Conservation (phyloP, 2,888 invertebrate genomes). For the Lomographa bimaculata region DNA sequence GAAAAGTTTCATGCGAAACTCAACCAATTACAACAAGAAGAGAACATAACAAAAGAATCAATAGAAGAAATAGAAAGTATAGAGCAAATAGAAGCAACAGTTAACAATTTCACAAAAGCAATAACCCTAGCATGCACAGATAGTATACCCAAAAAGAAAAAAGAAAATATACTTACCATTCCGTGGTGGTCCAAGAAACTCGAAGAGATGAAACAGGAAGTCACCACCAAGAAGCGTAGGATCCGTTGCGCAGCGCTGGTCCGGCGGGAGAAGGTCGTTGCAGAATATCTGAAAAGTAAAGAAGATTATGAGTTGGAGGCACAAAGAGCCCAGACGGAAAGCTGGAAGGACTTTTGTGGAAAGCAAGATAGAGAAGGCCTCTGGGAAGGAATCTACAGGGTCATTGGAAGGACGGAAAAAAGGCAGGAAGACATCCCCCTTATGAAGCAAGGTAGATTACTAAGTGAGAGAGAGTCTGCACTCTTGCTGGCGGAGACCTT, state of each 20-base stretch:
- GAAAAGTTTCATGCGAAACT: conserved; percentile 11
- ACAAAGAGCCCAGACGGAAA: conserved; percentile 2
- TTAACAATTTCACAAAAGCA: neutral
- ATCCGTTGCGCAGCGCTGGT: conserved; percentile 10
- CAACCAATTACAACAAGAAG: too few relatives aligned
- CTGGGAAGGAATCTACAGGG: too few relatives aligned
- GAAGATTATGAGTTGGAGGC: conserved; percentile 4
- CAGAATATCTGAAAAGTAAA: conserved; percentile 12
- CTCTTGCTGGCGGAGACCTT: conserved; percentile 8
- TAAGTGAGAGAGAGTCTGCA: conserved; percentile 15
- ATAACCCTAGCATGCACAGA: neutral
- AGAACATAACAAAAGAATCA: too few relatives aligned
- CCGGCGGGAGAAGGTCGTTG: conserved; percentile 4
- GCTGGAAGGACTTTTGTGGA: conserved; percentile 23
- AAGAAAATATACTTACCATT: neutral
- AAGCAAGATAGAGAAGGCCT: too few relatives aligned
- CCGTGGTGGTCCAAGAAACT: conserved; percentile 16
- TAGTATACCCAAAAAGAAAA: neutral
- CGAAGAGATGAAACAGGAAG: neutral
- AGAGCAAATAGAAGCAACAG: too few relatives aligned
- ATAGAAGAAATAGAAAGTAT: too few relatives aligned
- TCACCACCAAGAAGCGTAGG: too few relatives aligned
- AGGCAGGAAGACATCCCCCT: conserved; percentile 2
- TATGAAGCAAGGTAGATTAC: neutral
- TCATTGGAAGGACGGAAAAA: conserved; percentile 6